Base-by-base conservation (phyloP, 2,888 invertebrate genomes). In the Dasypolia templi region DNA sequence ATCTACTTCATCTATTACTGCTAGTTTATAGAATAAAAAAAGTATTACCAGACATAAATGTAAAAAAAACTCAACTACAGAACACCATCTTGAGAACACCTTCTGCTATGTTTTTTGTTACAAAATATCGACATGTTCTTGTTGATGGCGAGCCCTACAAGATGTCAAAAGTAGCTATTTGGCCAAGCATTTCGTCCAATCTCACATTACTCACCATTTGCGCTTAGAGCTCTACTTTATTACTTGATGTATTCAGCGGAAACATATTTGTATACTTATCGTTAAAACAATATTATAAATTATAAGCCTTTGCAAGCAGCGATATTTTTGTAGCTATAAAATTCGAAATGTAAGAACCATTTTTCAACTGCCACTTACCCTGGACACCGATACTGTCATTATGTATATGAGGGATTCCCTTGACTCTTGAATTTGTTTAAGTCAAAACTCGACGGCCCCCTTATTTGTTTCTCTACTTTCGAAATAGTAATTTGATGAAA, bases 371-470 rank as follows among this genome's bases (percentile, higher is more conserved):
- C 62, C 46, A 70, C 58, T 51, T 51, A 22, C 32, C 7, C 53
- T 59, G 63, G 77, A 35, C 53, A 59, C n/a, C 17, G 56, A 77
- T 64, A 77, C 53, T 39, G n/a, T 29, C 53, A 61, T 68, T 77
- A 82, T 81, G 59, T 59, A n/a, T 58, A 77, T 66, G 42, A 71
- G 59, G 79, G 49, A 61, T 58, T 72, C 72, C 72, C 79, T 46
- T 55, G 83, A 35, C 58, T 65, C 44, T 44, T 56, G 19, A 69
- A 32, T 64, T 77, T 82, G 64, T 53, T 76, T 42, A 59, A 42
- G 58, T 58, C 29, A 19, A 42, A 77, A 74, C 14, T 29, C 35
- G 29, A 44, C n/a, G 55, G 12, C 29, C 22, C 26, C 49, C 17
- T 49, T 53, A 22, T 59, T 55, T 69, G 42, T 42, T 81, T 19